Base-by-base conservation (phyloP, 1,140 invertebrate species). In the Acromyrmex charruanus region DNA sequence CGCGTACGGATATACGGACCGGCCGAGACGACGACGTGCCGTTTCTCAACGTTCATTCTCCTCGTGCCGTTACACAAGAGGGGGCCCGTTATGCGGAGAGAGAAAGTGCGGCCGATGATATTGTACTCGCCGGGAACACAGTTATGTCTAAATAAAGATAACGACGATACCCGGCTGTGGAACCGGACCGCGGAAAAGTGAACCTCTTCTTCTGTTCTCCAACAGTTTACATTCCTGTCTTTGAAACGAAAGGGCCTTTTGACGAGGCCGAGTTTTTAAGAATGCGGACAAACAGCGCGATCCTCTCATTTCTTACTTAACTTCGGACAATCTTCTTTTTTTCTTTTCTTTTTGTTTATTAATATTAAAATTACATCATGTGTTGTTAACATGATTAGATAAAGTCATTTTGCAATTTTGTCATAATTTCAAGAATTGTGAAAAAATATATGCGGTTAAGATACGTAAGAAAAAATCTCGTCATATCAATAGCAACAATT, bases 41-140 rank as follows among this genome's bases (percentile, higher is more conserved):
- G 84, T 89, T 89, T 89, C 88, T 89, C 88, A 69, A 79, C 87
- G 74, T 59, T 55, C 71, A 77, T 85, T 77, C 84, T 79, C 74
- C 84, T 82, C 65, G 69, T 68, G 66, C 89, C 89, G 89, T 90
- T 90, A 90, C 88, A 90, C 89, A 90, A 90, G 89, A 81, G 88
- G 51, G 81, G 66, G 66, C 21, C 69, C 89, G 89, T 90, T 90
- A 90, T 79, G 89, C 89, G 68, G 89, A 90, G 89, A 90, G 89
- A 90, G 89, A 90, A 90, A 90, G 89, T 90, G 89, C 87, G 65
- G 80, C 39, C 86, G 88, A 90, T 85, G 88, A 90, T 90, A 89
- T 90, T 90, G 55, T 81, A 35, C 66, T 87, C 82, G 65, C 85
- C 49, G 49, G 66, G 66, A 79, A 85, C 81, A 88, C 91, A 88